These are phyloP conservation scores for Watsonalla cultraria DNA, from an alignment of 2,888 invertebrate genomes.

Conservation along the genomic window DNA sequence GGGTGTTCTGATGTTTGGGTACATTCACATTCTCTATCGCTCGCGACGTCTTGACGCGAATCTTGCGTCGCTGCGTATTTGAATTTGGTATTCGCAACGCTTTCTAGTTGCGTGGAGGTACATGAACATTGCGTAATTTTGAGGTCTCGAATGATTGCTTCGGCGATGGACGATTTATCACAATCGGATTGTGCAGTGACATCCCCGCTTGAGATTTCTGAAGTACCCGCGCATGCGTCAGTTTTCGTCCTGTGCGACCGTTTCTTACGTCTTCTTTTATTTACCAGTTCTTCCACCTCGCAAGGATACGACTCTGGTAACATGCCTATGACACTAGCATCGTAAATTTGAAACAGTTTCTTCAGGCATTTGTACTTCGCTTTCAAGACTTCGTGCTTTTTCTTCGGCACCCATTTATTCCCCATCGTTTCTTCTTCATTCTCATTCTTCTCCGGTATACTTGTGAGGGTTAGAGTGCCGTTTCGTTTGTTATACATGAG, in stretches of 20 bases:
- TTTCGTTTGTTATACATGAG: slow-evolving; percentile 40
- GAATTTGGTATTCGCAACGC: slow-evolving; percentile 17
- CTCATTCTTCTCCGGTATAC: slow-evolving; percentile 56
- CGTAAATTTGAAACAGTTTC: slow-evolving; percentile 67
- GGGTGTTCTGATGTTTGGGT: slow-evolving; percentile 25
- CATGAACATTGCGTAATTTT: slow-evolving; percentile 35
- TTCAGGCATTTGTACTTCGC: slow-evolving; percentile 70
- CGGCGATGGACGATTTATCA: slow-evolving; percentile 30
- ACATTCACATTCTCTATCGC: slow-evolving; percentile 31
- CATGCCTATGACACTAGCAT: slow-evolving; percentile 60
- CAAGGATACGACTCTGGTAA: slow-evolving; percentile 37
- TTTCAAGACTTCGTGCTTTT: slow-evolving; percentile 66
- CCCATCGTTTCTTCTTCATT: slow-evolving; percentile 34
- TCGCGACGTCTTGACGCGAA: slow-evolving; percentile 26
- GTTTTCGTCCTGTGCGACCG: slow-evolving; percentile 56
- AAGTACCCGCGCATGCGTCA: slow-evolving; percentile 56
- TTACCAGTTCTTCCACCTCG: slow-evolving; percentile 15
- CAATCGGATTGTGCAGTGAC: slow-evolving; percentile 16
- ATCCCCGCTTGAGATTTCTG: slow-evolving; percentile 40
- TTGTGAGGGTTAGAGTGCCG: slow-evolving; percentile 27
- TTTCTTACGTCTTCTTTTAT: slow-evolving; percentile 28
- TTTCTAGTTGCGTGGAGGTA: slow-evolving; percentile 33
- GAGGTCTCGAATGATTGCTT: slow-evolving; percentile 40
- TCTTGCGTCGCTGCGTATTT: slow-evolving; percentile 28
- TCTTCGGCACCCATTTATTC: slow-evolving; percentile 66